Conservation (phyloP, 2,797 vertebrate genomes). For the Artibeus jamaicensis region DNA sequence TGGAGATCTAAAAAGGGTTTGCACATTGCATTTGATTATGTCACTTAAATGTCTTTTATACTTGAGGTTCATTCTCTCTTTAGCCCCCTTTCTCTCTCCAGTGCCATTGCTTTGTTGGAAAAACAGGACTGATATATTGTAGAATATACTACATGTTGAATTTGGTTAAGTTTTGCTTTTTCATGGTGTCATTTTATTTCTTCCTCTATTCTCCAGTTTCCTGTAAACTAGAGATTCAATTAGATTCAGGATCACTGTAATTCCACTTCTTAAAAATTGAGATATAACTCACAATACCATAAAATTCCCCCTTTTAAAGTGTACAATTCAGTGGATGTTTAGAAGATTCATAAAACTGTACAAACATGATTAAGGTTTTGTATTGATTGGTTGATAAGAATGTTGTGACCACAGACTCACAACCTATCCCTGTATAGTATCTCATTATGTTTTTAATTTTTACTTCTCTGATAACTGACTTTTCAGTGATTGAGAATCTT, state of each 20-base stretch:
- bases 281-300: neutral
- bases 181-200: neutral
- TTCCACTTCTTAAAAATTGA: neutral
- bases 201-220: neutral
- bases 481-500: neutral
- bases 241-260: neutral
- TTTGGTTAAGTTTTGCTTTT: neutral
- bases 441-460: neutral
- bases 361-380: neutral
- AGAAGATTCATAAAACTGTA: neutral
- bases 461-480: neutral
- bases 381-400: neutral
- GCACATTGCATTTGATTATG: neutral
- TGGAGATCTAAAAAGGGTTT: neutral
- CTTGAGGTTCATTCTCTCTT: neutral
- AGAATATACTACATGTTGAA: neutral
- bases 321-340: neutral
- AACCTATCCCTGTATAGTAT: neutral
- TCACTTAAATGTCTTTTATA: neutral
- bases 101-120: neutral
- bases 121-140: neutral
- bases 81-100: neutral
- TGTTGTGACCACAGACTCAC: neutral
- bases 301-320: neutral
- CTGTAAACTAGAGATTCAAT: neutral